Conservation (phyloP, 35 echinoderm and acorn worm genomes). For the Heliocidaris tuberculata region DNA sequence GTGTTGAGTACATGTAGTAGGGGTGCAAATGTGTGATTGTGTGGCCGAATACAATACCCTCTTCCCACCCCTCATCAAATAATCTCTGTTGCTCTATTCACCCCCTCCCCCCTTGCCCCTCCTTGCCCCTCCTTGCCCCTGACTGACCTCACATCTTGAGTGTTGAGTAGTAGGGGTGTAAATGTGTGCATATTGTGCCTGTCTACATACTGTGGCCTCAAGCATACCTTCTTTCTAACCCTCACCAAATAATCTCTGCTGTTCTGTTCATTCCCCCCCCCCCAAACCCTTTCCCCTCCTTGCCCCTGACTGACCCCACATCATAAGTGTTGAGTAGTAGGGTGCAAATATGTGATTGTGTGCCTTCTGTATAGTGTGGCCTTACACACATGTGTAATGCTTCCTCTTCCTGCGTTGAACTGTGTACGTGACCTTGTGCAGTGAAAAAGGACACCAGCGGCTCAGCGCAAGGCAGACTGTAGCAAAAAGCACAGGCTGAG, state of each 20-base stretch:
- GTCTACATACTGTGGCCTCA: no score
- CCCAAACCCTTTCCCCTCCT: background rate
- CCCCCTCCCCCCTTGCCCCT: no score
- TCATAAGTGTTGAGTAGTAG: background rate
- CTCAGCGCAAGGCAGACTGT: background rate
- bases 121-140: background rate
- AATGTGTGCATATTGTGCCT: background rate
- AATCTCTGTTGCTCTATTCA: no score
- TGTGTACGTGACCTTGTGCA: slow-evolving; percentile 7
- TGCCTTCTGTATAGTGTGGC: background rate
- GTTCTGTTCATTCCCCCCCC: background rate
- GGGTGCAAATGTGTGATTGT: no score
- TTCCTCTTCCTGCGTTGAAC: slow-evolving; percentile 9
- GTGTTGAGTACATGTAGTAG: no score
- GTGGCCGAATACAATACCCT: no score
- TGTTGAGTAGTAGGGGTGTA: background rate
- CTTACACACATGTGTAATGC: slow-evolving; percentile 9
- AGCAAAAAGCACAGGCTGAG: background rate
- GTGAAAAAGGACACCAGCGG: background rate
- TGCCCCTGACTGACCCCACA: background rate
- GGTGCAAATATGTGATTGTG: slow-evolving; percentile 1
- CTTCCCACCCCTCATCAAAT: no score
- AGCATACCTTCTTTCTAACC: no score
- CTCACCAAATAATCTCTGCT: no score
- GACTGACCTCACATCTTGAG: background rate